A percentile compares a stretch with the other conserved stretches of the same genome.
phyloP scores from a whole-genome alignment of 2,888 invertebrate genomes.

The Eudemis profundana region DNA sequence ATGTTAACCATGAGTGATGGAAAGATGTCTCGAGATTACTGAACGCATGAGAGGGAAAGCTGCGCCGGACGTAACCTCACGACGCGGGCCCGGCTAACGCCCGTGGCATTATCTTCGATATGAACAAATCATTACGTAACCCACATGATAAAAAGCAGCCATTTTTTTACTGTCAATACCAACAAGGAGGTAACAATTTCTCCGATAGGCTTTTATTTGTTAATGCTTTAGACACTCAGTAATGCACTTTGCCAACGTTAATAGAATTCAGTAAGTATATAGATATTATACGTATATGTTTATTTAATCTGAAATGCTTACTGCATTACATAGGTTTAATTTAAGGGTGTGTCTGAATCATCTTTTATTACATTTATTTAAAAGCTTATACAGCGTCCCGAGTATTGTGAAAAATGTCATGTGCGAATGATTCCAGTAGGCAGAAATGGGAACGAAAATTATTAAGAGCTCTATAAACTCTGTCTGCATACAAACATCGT shows the following conservation, averaged over 20 bases:
- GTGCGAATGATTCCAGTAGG: no score
- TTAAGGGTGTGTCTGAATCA: no score
- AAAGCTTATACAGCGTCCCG: no score
- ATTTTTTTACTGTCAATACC: conserved; percentile 35
- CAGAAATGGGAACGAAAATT: no score
- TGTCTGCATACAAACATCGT: no score
- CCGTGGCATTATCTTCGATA: conserved; percentile 36
- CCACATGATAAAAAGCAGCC: conserved; percentile 33
- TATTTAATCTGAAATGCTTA: no score
- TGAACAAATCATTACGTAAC: conserved; percentile 40
- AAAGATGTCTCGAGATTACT: conserved; percentile 48
- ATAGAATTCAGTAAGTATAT: not conserved
- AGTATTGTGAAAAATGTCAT: no score
- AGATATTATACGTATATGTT: not conserved
- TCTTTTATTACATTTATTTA: no score
- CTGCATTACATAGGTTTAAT: no score
- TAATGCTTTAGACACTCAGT: not conserved
- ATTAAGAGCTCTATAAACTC: no score
- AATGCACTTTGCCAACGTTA: not conserved
- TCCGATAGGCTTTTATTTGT: conserved; percentile 8
- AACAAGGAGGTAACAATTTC: conserved; percentile 31
- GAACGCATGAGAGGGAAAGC: conserved; percentile 56
- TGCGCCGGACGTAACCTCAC: conserved; percentile 49
- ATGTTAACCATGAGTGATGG: conserved; percentile 42
- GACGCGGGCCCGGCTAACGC: conserved; percentile 24